A percentile compares a stretch with the other conserved stretches of the same genome.
These are phyloP conservation scores for Eptatretus atami DNA, from an alignment of 2,797 vertebrate species.

Conservation along the genomic window DNA sequence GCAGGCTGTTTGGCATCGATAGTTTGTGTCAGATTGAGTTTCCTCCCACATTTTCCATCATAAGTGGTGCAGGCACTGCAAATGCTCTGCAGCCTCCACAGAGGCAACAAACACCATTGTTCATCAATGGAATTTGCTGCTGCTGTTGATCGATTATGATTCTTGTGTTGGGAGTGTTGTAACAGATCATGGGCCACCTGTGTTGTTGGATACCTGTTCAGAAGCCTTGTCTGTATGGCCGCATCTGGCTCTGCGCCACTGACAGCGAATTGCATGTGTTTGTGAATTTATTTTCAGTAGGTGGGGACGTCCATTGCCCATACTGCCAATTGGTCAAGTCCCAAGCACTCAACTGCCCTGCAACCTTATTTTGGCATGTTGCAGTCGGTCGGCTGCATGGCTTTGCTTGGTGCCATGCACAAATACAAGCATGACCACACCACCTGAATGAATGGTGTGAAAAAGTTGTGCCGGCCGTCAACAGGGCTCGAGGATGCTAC, in stretches of 20 bases:
- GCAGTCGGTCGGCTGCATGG: conserved; percentile 97
- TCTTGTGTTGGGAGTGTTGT: conserved; percentile 48
- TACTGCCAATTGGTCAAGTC: conserved; percentile 19
- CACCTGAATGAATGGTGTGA: conserved; percentile 81
- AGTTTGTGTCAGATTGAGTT: conserved; percentile 18
- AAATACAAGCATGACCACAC: conserved; percentile 43
- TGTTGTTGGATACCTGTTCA: conserved; percentile 23
- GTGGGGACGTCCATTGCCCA: conserved; percentile 25
- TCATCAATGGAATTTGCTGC: neutral
- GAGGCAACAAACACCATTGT: neutral
- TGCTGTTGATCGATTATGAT: neutral
- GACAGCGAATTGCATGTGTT: conserved; percentile 76
- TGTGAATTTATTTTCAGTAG: conserved; percentile 80
- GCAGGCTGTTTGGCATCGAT: conserved; percentile 76
- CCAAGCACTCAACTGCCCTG: conserved; percentile 85
- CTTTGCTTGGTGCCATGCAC: conserved; percentile 78
- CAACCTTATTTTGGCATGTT: conserved; percentile 59
- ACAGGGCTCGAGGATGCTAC: conserved; percentile 77
- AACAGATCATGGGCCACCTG: conserved; percentile 38
- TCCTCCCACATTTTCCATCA: conserved; percentile 41
- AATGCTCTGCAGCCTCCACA: conserved; percentile 55
- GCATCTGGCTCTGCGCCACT: conserved; percentile 30
- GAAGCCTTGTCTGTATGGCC: conserved; percentile 18
- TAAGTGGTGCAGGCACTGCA: conserved; percentile 70
- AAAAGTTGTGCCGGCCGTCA: conserved; percentile 84